These are phyloP conservation scores for Trypoxylus dichotomus DNA, from an alignment of 1,140 invertebrate species.

Conservation along the genomic window DNA sequence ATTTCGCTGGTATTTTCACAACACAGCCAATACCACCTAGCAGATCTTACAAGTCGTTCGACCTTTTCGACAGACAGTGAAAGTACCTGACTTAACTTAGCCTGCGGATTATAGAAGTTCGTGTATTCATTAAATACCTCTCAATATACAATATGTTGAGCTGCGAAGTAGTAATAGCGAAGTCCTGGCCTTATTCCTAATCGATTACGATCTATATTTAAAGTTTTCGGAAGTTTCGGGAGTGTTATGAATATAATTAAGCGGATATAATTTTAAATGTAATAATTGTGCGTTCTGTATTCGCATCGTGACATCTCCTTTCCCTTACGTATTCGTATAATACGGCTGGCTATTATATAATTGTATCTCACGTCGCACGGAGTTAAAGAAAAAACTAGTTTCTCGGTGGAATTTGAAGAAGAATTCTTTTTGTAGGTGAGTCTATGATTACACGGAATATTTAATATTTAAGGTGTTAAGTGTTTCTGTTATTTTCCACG, in stretches of 20 bases:
- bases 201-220: not conserved
- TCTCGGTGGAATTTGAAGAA: too few species aligned
- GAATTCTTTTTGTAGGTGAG: not conserved
- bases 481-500: not conserved
- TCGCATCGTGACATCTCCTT: too few species aligned
- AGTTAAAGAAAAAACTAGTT: not conserved
- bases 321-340: not conserved
- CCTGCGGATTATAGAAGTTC: not conserved
- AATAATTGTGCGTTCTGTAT: too few species aligned
- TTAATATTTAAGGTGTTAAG: not conserved
- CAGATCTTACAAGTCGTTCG: not conserved
- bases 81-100: not conserved
- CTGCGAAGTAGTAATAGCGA: not conserved
- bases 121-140: not conserved
- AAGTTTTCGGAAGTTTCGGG: not conserved
- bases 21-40: not conserved
- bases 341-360: not conserved
- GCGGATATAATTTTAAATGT: too few species aligned
- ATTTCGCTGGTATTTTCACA: not conserved
- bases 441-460: not conserved
- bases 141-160: not conserved
- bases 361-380: not conserved
- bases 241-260: too few species aligned
- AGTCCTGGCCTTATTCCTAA: not conserved
- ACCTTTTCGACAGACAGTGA: not conserved